Evolutionary conservation across 2,888 invertebrate genomes (phyloP).

Genomic region (Drosophila mayaguana): DNA sequence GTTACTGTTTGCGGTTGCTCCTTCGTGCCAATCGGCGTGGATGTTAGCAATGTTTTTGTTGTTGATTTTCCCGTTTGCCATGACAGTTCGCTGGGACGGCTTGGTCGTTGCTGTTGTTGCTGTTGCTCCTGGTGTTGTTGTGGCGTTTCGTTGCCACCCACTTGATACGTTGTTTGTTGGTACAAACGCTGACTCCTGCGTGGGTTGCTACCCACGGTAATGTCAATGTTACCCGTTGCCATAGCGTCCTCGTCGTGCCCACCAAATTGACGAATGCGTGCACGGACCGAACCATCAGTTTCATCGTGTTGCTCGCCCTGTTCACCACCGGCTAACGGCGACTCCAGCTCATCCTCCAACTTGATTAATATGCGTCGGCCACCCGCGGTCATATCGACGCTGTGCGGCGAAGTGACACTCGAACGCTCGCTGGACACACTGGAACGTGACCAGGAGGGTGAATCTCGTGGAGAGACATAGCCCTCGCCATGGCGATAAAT

Average conservation of each 20-base stretch:
- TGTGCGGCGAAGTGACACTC: slow-evolving; percentile 78
- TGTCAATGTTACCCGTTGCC: slow-evolving; percentile 83
- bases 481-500: slow-evolving; percentile 83
- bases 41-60: slow-evolving; percentile 80
- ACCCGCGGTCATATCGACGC: slow-evolving; percentile 82
- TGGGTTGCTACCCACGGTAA: slow-evolving; percentile 82
- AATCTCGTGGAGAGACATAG: slow-evolving; percentile 78
- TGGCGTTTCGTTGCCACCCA: slow-evolving; percentile 74
- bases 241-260: slow-evolving; percentile 69
- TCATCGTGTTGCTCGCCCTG: slow-evolving; percentile 60
- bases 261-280: slow-evolving; percentile 69
- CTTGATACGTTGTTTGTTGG: slow-evolving; percentile 72
- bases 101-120: slow-evolving; percentile 38
- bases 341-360: slow-evolving; percentile 71
- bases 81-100: slow-evolving; percentile 70
- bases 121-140: slow-evolving; percentile 57
- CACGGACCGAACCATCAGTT: slow-evolving; percentile 73
- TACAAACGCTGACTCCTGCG: slow-evolving; percentile 69
- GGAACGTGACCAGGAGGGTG: slow-evolving; percentile 74
- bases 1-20: slow-evolving; percentile 76
- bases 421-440: slow-evolving; percentile 74
- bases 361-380: slow-evolving; percentile 82
- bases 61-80: slow-evolving; percentile 72
- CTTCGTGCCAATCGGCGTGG: slow-evolving; percentile 78
- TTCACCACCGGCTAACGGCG: slow-evolving; percentile 10